Base-by-base conservation (phyloP, 2,888 invertebrate genomes). In the Drosophila tanythrix region DNA sequence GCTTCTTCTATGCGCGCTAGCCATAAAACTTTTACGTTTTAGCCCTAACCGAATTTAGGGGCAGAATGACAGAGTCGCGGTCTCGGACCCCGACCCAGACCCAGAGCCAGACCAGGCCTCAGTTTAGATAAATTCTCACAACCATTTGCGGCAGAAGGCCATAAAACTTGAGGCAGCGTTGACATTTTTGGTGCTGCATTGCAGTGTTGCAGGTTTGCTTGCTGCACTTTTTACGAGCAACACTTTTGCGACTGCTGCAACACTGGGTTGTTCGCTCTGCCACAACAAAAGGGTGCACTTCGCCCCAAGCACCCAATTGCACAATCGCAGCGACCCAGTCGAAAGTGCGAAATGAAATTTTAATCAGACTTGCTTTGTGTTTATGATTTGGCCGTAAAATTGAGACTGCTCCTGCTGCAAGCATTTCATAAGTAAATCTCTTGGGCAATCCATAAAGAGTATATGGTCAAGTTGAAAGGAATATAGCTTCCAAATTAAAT, bases 11-110 rank as follows among this genome's bases (percentile, higher is more conserved):
- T 40, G 65, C 57, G 68, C 70, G 58, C 57, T 84, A 76, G 68
- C 85, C 74, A 85, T 85, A 89, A 89, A 85, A 85, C 70, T 85
- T 85, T 89, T 88, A 85, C 88, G 89, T 70, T 85, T 74, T 81
- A 76, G 85, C 88, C 77, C 81, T 63, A 79, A 64, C 76, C 88
- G 65, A 85, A 85, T 84, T 89, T 76, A 82, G 76, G 67, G 68
- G 56, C 69, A 38, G 53, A 35, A 53, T 52, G 27, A 63, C 61
- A 46, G 56, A 51, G 36, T 25, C 46, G 25, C 46, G 25, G 46
- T 46, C 46, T 46, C 46, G 25, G 46, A 46, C 59, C 31, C 46
- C 33, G 58, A 56, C 57, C 48, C 53, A 53, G 48, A 65, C 18
- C 60, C 63, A 48, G 61, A 36, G 31, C 57, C 60, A 18, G 18